Evolutionary conservation across 2,113 vertebrate genomes (phyloP).

Genomic region (Oreotragus oreotragus): DNA sequence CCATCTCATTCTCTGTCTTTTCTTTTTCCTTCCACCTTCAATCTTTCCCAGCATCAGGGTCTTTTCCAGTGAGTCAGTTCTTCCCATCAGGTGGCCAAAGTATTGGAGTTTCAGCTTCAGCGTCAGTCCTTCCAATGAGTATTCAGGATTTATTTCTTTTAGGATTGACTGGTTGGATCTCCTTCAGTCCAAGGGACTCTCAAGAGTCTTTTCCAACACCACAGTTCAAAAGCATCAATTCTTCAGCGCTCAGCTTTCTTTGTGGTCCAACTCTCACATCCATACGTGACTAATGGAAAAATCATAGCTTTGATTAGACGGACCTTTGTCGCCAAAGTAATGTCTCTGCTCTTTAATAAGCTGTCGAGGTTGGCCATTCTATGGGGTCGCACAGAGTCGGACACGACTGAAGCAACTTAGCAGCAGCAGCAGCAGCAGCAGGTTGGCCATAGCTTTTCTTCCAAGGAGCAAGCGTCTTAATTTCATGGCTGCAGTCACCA

Average conservation of each 20-base stretch:
- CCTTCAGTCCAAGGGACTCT: neutral
- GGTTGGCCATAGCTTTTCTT: neutral
- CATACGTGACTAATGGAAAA: neutral
- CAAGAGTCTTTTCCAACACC: neutral
- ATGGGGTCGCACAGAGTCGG: too few relatives aligned
- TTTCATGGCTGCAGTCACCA: neutral
- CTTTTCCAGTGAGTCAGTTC: neutral
- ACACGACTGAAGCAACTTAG: too few relatives aligned
- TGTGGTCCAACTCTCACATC: neutral
- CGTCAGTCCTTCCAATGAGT: neutral
- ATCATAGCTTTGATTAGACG: neutral
- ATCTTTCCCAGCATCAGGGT: neutral
- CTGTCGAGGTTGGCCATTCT: neutral
- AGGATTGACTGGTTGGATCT: neutral
- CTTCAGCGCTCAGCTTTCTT: neutral
- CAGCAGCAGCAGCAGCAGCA: neutral
- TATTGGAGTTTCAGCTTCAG: neutral
- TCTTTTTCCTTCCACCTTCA: neutral
- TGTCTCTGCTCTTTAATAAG: neutral
- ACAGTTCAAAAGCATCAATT: neutral
- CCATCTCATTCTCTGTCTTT: neutral
- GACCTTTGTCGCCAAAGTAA: neutral
- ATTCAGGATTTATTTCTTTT: neutral
- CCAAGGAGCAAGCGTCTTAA: neutral
- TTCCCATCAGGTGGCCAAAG: neutral